These are phyloP conservation scores for Agapornis canus DNA, from an alignment of 2,797 vertebrate genomes.

Conservation along the genomic window DNA sequence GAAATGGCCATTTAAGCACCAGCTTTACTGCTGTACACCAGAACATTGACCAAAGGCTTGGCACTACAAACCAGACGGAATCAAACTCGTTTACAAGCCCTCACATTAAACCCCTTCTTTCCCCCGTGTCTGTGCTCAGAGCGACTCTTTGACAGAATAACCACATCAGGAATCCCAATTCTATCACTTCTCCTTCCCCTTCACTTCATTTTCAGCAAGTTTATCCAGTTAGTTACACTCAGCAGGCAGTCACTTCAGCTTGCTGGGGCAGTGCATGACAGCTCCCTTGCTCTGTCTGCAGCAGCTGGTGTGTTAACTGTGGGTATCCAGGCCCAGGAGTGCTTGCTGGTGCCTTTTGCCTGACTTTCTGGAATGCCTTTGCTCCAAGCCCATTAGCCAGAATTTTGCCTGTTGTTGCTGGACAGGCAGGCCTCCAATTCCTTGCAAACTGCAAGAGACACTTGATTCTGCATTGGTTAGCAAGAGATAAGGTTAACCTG, in stretches of 20 bases:
- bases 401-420: neutral
- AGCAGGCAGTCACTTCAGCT: slow-evolving; percentile 81
- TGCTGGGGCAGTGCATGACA: slow-evolving; percentile 83
- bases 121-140: neutral
- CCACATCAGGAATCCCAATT: neutral
- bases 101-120: neutral
- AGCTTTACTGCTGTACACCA: neutral
- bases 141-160: neutral
- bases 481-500: neutral
- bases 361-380: neutral
- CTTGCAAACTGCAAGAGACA: neutral
- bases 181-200: neutral
- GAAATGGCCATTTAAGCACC: neutral
- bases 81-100: neutral
- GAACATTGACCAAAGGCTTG: neutral
- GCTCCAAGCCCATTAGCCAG: neutral
- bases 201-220: slow-evolving; percentile 79
- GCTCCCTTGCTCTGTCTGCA: slow-evolving; percentile 83
- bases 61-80: neutral
- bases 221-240: slow-evolving; percentile 85
- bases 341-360: neutral
- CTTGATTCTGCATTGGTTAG: neutral
- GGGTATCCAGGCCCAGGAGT: slow-evolving; percentile 33
- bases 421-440: neutral
- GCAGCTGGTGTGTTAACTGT: slow-evolving; percentile 83